Evolutionary conservation across 2,797 vertebrate genomes (phyloP).

Genomic region (Pygocentrus nattereri): DNA sequence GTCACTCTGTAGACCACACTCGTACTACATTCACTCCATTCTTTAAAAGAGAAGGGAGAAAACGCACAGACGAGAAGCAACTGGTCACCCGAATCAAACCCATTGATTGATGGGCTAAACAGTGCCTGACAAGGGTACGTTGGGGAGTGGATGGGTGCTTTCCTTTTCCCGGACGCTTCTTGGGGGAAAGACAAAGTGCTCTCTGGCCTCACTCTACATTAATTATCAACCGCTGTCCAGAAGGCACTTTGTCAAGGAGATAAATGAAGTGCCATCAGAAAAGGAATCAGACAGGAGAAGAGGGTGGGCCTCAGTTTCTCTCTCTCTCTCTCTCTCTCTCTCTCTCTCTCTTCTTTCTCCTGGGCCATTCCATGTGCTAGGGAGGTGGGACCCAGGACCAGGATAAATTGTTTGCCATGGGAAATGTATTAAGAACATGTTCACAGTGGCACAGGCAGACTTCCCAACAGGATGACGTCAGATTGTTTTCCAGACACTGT

Average conservation of each 20-base stretch:
- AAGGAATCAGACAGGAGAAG: constrained; percentile 71
- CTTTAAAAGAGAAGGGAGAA: constrained; percentile 47
- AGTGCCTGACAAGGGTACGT: constrained; percentile 54
- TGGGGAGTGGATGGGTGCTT: constrained; percentile 55
- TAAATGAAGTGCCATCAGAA: constrained; percentile 71
- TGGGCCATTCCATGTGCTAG: constrained; percentile 37
- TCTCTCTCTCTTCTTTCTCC: constrained; percentile 27
- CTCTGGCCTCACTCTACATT: constrained; percentile 72
- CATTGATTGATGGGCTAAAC: constrained; percentile 69
- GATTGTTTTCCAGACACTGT: background rate
- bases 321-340: constrained; percentile 27
- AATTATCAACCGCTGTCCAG: constrained; percentile 77
- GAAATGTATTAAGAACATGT: constrained; percentile 39
- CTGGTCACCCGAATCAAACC: constrained; percentile 58
- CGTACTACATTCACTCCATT: constrained; percentile 51
- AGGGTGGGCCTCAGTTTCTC: constrained; percentile 53
- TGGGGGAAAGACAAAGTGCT: constrained; percentile 76
- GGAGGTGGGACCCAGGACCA: constrained; percentile 38
- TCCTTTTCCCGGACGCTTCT: constrained; percentile 66
- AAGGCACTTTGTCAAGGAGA: constrained; percentile 80
- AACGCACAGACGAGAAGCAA: constrained; percentile 49
- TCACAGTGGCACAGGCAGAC: constrained; percentile 6
- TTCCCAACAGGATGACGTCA: constrained; percentile 17
- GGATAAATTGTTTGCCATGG: constrained; percentile 52
- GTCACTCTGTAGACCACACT: constrained; percentile 21